These are phyloP conservation scores for Carassius gibelio DNA, from an alignment of 2,113 vertebrate genomes.

Conservation along the genomic window DNA sequence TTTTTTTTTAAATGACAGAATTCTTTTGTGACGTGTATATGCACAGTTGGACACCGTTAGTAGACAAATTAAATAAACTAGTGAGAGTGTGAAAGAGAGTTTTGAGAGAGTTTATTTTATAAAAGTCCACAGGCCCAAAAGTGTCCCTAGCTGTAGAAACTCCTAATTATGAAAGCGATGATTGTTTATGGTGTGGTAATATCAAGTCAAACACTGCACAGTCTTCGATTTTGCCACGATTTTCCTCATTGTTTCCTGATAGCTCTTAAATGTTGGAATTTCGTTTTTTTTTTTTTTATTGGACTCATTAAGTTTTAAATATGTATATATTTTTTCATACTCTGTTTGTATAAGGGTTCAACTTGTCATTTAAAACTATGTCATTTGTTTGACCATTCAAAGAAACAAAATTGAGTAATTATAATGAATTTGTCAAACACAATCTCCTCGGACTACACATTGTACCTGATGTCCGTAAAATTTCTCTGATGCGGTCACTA, in stretches of 20 bases:
- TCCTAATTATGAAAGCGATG: not conserved
- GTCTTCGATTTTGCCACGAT: not conserved
- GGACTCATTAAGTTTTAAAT: not conserved
- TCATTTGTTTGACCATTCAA: slow-evolving; percentile 6
- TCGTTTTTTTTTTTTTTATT: not conserved
- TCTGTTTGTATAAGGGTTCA: not conserved
- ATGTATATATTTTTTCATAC: not conserved
- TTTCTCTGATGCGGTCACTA: slow-evolving; percentile 72
- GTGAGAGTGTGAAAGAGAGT: not conserved
- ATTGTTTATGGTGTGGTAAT: slow-evolving; percentile 23
- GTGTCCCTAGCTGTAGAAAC: not conserved
- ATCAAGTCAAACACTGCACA: slow-evolving; percentile 14
- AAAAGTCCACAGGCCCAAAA: not conserved
- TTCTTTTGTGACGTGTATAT: not conserved
- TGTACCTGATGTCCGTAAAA: slow-evolving; percentile 72
- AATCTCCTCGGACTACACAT: slow-evolving; percentile 62
- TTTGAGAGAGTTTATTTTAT: not conserved
- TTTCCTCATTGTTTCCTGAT: not conserved
- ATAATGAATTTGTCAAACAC: slow-evolving; percentile 25
- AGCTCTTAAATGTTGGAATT: not conserved
- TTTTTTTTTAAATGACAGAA: not conserved
- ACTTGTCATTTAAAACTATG: not conserved
- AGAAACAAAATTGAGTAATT: slow-evolving; percentile 50
- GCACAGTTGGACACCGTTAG: not conserved
- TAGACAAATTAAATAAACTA: slow-evolving; percentile 1